Conservation (phyloP, 2,888 invertebrate genomes). For the Amiota communis region DNA sequence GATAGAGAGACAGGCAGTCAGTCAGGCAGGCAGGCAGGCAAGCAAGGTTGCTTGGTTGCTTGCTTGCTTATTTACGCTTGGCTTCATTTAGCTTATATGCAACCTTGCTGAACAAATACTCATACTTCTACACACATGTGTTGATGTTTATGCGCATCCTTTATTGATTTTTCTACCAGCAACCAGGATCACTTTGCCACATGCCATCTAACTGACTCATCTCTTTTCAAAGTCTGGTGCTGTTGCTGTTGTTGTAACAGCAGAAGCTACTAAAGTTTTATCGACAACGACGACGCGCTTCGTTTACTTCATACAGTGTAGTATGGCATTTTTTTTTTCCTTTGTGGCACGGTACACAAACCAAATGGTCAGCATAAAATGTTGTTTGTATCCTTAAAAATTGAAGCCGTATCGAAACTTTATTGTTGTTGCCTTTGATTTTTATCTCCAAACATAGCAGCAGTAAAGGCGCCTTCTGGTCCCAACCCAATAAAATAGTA, state of each 20-base stretch:
- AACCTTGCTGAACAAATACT: neutral
- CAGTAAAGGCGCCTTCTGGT: neutral
- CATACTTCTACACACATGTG: neutral
- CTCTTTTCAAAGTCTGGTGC: neutral
- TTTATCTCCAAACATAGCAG: neutral
- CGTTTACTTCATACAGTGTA: neutral
- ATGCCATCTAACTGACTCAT: neutral
- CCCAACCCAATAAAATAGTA: too few relatives aligned
- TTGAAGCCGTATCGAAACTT: neutral
- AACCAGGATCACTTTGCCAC: neutral
- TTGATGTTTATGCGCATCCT: neutral
- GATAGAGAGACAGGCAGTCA: too few relatives aligned
- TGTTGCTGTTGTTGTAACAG: neutral
- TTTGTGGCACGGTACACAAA: neutral
- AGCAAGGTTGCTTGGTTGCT: neutral
- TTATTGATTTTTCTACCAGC: conserved; percentile 15
- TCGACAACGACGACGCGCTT: conserved; percentile 5
- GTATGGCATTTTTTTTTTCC: too few relatives aligned
- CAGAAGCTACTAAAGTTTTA: conserved; percentile 17
- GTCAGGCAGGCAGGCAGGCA: too few relatives aligned
- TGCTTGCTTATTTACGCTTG: conserved; percentile 24
- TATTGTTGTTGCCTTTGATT: conserved; percentile 17
- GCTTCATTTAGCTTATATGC: conserved; percentile 24
- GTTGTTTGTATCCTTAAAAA: conserved; percentile 2
- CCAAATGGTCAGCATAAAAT: conserved; percentile 28